Percentiles rank a stretch among this genome's conserved stretches.
Evolutionary conservation across 2,113 vertebrate genomes (phyloP).

Genomic region (Rattus rattus): DNA sequence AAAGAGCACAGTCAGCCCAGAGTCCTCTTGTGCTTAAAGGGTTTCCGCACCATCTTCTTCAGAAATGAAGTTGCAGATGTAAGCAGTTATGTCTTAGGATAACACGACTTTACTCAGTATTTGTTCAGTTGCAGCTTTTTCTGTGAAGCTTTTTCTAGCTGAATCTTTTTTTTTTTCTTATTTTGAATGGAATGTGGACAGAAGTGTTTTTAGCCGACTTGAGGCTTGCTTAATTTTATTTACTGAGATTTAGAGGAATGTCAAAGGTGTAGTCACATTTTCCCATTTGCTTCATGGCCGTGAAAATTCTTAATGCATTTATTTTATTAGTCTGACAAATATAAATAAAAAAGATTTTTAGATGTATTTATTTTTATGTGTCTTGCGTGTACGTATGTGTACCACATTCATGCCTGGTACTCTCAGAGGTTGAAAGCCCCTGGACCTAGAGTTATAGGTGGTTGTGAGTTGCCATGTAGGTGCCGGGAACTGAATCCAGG

Average conservation of each 20-base stretch:
- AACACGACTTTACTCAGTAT: conserved; percentile 48
- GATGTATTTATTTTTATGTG: background rate
- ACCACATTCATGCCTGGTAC: background rate
- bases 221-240: conserved; percentile 38
- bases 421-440: background rate
- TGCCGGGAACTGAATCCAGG: background rate
- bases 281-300: conserved; percentile 52
- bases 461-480: background rate
- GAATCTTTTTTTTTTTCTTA: conserved; percentile 19
- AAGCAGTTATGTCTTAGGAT: conserved; percentile 24
- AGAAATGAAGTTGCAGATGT: conserved; percentile 26
- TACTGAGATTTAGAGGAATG: conserved; percentile 64
- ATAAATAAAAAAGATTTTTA: conserved; percentile 28
- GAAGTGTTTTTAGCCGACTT: conserved; percentile 37
- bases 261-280: conserved; percentile 60
- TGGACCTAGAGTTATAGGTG: background rate
- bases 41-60: background rate
- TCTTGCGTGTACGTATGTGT: background rate
- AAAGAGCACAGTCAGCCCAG: conserved; percentile 16
- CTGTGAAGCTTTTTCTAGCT: conserved; percentile 24
- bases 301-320: conserved; percentile 40
- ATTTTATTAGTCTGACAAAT: conserved; percentile 33
- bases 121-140: conserved; percentile 32
- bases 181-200: conserved; percentile 11
- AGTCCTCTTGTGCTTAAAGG: conserved; percentile 18